phyloP scores from a whole-genome alignment of 2,888 invertebrate species.

The Onchidella celtica region DNA sequence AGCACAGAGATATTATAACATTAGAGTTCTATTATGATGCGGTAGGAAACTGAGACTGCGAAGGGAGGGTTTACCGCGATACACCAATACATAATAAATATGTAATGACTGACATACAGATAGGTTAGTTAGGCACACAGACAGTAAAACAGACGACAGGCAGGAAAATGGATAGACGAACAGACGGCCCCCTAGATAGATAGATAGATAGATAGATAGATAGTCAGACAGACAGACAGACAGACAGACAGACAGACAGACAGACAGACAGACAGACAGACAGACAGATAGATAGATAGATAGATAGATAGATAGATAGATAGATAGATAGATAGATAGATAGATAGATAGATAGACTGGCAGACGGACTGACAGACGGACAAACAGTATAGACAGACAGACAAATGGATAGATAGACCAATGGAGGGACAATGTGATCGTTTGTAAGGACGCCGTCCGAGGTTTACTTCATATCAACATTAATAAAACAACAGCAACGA shows the following conservation, averaged over 20 bases:
- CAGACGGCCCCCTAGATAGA: too few relatives aligned
- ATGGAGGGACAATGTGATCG: not conserved
- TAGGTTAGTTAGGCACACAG: too few relatives aligned
- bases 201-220: not conserved
- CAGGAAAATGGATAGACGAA: too few relatives aligned
- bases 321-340: not conserved
- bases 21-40: too few relatives aligned
- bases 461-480: not conserved
- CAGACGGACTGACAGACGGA: too few relatives aligned
- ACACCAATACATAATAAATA: too few relatives aligned
- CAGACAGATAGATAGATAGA: not conserved
- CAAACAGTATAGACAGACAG: not conserved
- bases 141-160: too few relatives aligned
- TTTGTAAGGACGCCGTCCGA: not conserved
- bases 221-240: not conserved
- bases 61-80: too few relatives aligned
- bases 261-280: constrained; percentile 10
- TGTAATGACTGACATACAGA: too few relatives aligned
- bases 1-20: too few relatives aligned
- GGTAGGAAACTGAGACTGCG: too few relatives aligned
- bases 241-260: not conserved
- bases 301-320: not conserved
- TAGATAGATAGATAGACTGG: too few relatives aligned
- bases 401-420: not conserved
- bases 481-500: not conserved